These are phyloP conservation scores for Sabatieria punctata DNA, from an alignment of 2,888 invertebrate genomes.

Conservation along the genomic window DNA sequence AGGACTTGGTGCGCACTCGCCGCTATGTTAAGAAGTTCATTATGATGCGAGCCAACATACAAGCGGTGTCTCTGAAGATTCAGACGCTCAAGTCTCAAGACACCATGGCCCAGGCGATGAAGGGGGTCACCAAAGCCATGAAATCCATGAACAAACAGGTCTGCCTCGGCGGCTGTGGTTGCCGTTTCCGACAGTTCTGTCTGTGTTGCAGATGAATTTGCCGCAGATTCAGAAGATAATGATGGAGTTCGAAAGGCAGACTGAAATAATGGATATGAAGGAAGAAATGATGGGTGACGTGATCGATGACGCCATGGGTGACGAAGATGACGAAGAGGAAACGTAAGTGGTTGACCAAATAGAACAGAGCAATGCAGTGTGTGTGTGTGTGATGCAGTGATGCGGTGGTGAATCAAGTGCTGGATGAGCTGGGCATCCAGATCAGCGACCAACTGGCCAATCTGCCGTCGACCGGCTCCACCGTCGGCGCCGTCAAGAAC, in stretches of 20 bases:
- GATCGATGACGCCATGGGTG: constrained; percentile 98
- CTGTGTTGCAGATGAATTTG: constrained; percentile 52
- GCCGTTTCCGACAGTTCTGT: constrained; percentile 1
- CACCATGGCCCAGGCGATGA: constrained; percentile 98
- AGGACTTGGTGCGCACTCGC: constrained; percentile 86
- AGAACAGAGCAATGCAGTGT: too few relatives aligned
- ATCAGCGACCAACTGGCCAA: constrained; percentile 77
- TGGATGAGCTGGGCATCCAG: constrained; percentile 92
- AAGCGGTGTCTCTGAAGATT: constrained; percentile 88
- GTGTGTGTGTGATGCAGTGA: too few relatives aligned
- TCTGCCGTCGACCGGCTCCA: constrained; percentile 52
- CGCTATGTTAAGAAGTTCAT: constrained; percentile 92
- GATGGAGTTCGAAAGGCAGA: constrained; percentile 76
- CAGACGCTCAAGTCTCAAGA: constrained; percentile 94
- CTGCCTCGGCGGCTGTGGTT: constrained; percentile 1
- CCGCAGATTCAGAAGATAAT: constrained; percentile 92
- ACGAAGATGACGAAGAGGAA: constrained; percentile 93
- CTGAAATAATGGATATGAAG: constrained; percentile 99
- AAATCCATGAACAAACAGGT: constrained; percentile 76
- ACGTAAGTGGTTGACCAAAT: constrained; percentile 37
- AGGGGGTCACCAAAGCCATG: constrained; percentile 95
- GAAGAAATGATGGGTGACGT: constrained; percentile 99
- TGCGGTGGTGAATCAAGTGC: constrained; percentile 79
- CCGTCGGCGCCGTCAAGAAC: constrained; percentile 30
- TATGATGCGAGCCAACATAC: constrained; percentile 97